Percentiles rank a stretch among this genome's conserved stretches.
Evolutionary conservation across 2,113 vertebrate genomes (phyloP).

Genomic region (Aegithalos caudatus): DNA sequence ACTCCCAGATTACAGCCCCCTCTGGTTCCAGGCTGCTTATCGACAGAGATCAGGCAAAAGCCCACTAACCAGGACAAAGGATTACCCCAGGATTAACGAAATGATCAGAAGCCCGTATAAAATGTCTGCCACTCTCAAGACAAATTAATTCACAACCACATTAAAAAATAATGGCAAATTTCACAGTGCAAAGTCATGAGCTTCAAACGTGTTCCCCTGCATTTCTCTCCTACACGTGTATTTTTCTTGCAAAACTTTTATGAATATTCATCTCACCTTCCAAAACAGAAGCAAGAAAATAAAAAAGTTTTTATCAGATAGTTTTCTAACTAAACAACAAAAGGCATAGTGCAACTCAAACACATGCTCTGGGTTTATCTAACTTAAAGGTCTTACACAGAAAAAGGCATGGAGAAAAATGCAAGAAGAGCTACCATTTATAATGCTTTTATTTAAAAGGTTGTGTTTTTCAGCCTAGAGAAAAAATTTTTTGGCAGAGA

Average conservation of each 20-base stretch:
- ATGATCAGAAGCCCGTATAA: not conserved
- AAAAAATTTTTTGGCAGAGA: not conserved
- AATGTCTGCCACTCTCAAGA: not conserved
- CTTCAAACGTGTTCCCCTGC: not conserved
- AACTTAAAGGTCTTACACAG: not conserved
- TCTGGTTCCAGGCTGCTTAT: not conserved
- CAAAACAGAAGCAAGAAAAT: not conserved
- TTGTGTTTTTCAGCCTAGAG: not conserved
- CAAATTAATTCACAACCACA: not conserved
- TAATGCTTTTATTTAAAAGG: not conserved
- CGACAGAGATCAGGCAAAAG: not conserved
- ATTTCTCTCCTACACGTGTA: not conserved
- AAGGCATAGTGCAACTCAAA: not conserved
- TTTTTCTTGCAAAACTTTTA: not conserved
- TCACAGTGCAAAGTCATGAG: not conserved
- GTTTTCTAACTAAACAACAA: not conserved
- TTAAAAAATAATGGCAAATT: not conserved
- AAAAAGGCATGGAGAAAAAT: not conserved
- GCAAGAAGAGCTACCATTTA: not conserved
- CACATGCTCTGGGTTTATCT: not conserved
- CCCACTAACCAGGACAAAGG: not conserved
- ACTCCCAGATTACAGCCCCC: not conserved
- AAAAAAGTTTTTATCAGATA: not conserved
- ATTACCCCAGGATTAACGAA: constrained; percentile 27
- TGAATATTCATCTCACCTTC: not conserved